Evolutionary conservation across 2,797 vertebrate genomes (phyloP).

Genomic region (Vespertilio murinus): DNA sequence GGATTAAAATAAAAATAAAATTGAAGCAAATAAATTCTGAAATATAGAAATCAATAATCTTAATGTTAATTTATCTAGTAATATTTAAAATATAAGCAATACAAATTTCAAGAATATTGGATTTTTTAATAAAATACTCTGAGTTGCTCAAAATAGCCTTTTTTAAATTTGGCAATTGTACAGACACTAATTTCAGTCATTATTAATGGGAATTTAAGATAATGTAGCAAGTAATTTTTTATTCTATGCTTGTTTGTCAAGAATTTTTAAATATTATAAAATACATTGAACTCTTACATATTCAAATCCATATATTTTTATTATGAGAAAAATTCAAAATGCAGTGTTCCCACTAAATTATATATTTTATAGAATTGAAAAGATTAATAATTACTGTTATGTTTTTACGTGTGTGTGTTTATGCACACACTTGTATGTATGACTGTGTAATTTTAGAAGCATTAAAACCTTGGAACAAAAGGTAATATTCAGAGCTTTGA

Average conservation of each 20-base stretch:
- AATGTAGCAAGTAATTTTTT: neutral
- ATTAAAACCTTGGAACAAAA: neutral
- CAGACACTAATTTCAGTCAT: slow-evolving; percentile 20
- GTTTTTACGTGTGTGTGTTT: neutral
- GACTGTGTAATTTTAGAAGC: neutral
- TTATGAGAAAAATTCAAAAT: neutral
- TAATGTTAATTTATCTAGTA: neutral
- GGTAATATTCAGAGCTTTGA: neutral
- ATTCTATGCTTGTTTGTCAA: neutral
- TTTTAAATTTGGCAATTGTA: neutral
- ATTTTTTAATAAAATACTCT: neutral
- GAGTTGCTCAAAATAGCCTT: neutral
- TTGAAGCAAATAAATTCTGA: neutral
- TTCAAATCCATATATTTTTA: neutral
- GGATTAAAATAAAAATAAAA: neutral
- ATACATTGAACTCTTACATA: neutral
- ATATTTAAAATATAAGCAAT: neutral
- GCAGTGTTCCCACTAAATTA: neutral
- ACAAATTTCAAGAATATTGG: neutral
- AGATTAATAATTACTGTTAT: neutral
- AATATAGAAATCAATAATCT: neutral
- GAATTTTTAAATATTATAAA: neutral
- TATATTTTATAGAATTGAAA: neutral
- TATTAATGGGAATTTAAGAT: neutral
- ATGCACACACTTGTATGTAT: neutral